Evolutionary conservation across 2,113 vertebrate species (phyloP), one percentile per base, ranked within the genome.

Genomic region (Cyphomyrus plagiostoma): DNA sequence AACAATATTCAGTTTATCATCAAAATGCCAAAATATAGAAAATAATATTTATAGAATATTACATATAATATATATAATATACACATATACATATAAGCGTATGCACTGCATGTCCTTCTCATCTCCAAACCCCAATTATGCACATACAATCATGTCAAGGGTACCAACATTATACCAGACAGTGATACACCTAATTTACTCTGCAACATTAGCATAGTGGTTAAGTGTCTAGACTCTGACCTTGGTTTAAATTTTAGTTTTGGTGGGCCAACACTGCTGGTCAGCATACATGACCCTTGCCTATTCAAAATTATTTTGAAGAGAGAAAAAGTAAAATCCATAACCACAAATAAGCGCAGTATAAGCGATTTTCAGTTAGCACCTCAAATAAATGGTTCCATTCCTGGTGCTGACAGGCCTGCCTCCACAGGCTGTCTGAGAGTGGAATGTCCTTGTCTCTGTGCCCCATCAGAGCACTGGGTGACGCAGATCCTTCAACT

Each of bases 21-120:
- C 53, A 84, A 19, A 39, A 89, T 84, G 77, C 56, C 74, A 89
- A 74, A 89, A 89, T 82, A 83, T 89, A 84, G 74, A 89, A 89
- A 89, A 89, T 84, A 84, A 84, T 53, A 89, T 89, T 46, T 53
- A 84, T 89, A 42, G 82, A 89, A 50, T 84, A 84, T 62, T 89
- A 89, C 52, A 80, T 82, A 89, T 83, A 46, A 85, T 84, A 56
- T 58, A 84, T 84, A 42, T 52, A 84, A 89, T 89, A 89, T 89
- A 89, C 89, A 84, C 89, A 89, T 89, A 62, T 89, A 85, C 80
- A 89, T 19, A 56, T 39, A 85, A 23, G 84, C 48, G 19, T 89
- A 89, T 50, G 53, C 52, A 48, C 42, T 45, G 82, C 21, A 48
- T 23, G 45, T 84, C 49, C 77, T 89, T 45, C 58, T 45, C 52